Evolutionary conservation across 2,888 invertebrate genomes (phyloP).

Genomic region (Agrotis ipsilon): DNA sequence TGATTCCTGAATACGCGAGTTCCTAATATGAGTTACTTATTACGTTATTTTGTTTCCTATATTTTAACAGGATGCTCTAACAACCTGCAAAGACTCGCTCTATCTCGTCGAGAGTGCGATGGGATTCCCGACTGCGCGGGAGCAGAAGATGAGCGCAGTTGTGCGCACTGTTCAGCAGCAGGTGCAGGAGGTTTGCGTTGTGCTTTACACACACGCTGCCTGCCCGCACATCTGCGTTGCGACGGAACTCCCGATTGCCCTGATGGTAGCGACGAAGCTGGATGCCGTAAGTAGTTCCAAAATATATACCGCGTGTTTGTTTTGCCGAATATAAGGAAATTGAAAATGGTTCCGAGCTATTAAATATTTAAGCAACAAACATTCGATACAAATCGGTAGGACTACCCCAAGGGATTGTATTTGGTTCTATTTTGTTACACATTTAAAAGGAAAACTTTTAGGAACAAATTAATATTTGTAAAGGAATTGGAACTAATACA

Average conservation of each 20-base stretch:
- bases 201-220: conserved; percentile 94
- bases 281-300: conserved; percentile 94
- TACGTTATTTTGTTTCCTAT: not conserved
- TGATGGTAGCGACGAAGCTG: conserved; percentile 96
- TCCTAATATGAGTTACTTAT: not conserved
- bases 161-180: conserved; percentile 94
- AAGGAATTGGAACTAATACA: too few species aligned
- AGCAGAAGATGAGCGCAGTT: conserved; percentile 95
- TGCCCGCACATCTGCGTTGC: conserved; percentile 93
- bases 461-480: not conserved
- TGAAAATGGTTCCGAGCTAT: not conserved
- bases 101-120: conserved; percentile 95
- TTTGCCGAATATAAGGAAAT: not conserved
- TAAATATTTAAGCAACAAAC: conserved; percentile 3
- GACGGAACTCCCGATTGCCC: conserved; percentile 96
- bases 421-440: not conserved
- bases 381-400: not conserved
- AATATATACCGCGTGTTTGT: not conserved
- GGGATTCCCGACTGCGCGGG: conserved; percentile 97
- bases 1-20: not conserved
- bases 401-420: not conserved
- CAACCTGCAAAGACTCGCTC: conserved; percentile 93
- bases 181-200: conserved; percentile 93
- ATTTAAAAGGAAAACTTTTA: not conserved
- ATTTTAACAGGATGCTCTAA: conserved; percentile 92